These are phyloP conservation scores for Silurus asotus DNA, from an alignment of 2,113 vertebrate genomes.

Conservation along the genomic window DNA sequence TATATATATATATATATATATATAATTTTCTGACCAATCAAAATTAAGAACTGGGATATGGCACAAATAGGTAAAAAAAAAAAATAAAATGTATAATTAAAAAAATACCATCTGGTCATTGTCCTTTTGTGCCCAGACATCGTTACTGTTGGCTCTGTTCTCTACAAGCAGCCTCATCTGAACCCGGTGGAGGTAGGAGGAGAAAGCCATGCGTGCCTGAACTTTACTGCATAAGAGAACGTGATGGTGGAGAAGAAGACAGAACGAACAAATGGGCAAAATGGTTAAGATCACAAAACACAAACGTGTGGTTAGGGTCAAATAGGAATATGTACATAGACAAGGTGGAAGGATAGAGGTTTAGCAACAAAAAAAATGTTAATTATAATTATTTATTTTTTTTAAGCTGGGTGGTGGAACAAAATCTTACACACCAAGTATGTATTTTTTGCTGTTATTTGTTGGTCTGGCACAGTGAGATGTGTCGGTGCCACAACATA, in stretches of 20 bases:
- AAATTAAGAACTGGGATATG: background rate
- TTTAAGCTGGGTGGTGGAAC: background rate
- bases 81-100: background rate
- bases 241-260: background rate
- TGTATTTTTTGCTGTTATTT: background rate
- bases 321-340: background rate
- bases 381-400: too few relatives aligned
- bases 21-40: background rate
- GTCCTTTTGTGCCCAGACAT: slow-evolving; percentile 81
- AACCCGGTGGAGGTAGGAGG: slow-evolving; percentile 89
- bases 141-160: slow-evolving; percentile 67
- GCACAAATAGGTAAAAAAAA: background rate
- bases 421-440: background rate
- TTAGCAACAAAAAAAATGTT: background rate
- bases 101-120: slow-evolving; percentile 88
- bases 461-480: slow-evolving; percentile 39
- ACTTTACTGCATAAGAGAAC: slow-evolving; percentile 81
- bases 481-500: slow-evolving; percentile 52
- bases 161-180: slow-evolving; percentile 84
- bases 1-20: too few relatives aligned
- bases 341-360: background rate
- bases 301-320: background rate
- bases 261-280: background rate
- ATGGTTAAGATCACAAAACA: background rate
- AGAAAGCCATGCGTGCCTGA: slow-evolving; percentile 91